Base-by-base conservation (phyloP, 2,113 vertebrate species). In the Engraulis encrasicolus region DNA sequence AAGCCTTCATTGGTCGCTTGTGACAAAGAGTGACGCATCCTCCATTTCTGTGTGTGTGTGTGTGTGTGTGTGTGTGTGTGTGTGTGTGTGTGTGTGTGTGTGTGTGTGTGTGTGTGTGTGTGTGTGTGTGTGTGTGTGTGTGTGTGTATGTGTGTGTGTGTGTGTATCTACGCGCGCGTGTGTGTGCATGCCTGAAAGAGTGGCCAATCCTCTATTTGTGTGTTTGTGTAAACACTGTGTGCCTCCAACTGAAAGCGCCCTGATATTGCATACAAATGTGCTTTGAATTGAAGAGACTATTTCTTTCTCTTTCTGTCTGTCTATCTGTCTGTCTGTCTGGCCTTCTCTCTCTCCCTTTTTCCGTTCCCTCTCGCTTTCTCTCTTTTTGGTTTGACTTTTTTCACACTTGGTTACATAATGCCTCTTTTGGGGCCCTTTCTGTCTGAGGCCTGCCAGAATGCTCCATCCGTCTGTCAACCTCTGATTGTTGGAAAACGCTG, bases 211-310 rank as follows among this genome's bases (percentile, higher is more conserved):
- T 45, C 40, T 9, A 45, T 45, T 45, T 45, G 40, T 74, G 66
- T 74, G 27, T 74, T 71, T 71, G 27, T 74, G 27, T 11, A 17
- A 12, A 5, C 23, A 34, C 66, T 34, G 11, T 74, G n/a, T 74
- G 6, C 27, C 12, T 74, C 27, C 12, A 14, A 74, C 15, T 74
- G 66, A 74, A 31, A 74, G 66, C 23, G 66, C 66, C 23, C 15
- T 17, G 27, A 74, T 31, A 74, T 27, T 15, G 66, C 66, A 74
- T 74, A 74, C 66, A 74, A 74, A 74, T 74, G 27, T 34, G 66
- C 66, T 36, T 15, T 74, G 66, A 74, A 36, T 31, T 4, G 14
- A 12, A 4, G 31, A 27, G 66, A 4, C 27, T 31, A 3, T 27
- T 14, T 31, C 31, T 7, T 12, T 34, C 11, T 12, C 31, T 5